phyloP scores from a whole-genome alignment of 92 coral and sea anemone genomes.

The Umimayanthus chanpuru region DNA sequence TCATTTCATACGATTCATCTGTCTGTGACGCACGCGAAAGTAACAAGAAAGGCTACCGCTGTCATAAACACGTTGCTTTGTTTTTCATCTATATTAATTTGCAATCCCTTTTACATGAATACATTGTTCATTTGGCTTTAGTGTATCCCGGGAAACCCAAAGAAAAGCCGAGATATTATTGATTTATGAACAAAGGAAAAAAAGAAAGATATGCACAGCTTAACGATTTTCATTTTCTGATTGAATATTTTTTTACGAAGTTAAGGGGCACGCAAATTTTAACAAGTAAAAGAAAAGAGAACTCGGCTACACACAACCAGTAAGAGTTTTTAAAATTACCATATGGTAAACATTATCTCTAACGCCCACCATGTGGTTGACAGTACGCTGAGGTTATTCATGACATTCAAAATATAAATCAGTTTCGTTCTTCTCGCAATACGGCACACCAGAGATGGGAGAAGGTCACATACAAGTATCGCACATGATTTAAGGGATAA shows the following conservation, averaged over 20 bases:
- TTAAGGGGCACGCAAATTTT: neutral
- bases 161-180: neutral
- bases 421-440: neutral
- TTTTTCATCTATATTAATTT: conserved; percentile 23
- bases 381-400: neutral
- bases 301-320: neutral
- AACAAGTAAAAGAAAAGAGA: neutral
- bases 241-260: neutral
- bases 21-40: neutral
- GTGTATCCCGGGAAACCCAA: conserved; percentile 36
- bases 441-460: neutral
- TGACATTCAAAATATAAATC: too few species aligned
- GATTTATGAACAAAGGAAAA: neutral
- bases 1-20: neutral
- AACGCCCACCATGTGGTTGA: neutral
- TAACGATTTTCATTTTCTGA: neutral
- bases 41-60: conserved; percentile 5
- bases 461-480: too few species aligned
- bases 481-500: neutral
- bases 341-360: neutral
- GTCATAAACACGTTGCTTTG: conserved; percentile 7
- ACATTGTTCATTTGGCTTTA: conserved; percentile 25
- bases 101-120: conserved; percentile 15
- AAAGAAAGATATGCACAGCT: neutral
- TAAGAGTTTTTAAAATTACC: neutral